Evolutionary conservation across 2,797 vertebrate species (phyloP), one percentile per base, ranked within the genome.

Genomic region (Phoeniculus purpureus): DNA sequence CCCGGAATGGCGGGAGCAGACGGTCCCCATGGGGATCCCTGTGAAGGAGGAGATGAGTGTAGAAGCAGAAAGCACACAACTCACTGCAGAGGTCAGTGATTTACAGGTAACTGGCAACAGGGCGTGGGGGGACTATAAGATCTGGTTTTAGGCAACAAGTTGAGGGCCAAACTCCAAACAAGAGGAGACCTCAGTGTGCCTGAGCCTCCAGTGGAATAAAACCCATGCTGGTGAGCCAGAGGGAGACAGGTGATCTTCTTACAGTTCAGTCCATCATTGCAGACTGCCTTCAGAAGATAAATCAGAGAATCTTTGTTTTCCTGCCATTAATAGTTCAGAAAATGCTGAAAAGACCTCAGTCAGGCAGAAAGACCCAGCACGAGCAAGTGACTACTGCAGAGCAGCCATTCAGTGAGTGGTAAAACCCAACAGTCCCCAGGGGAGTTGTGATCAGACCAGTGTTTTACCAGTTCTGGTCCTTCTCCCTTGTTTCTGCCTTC

Each of bases 31-130:
- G 81, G 94, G 96, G 18, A 64, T 93, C 22, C 34, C 89, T 0
- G 52, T n/a, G 47, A 97, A 96, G 5, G 95, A 97, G 20, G 90
- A 96, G 68, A 90, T 96, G 11, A 52, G 65, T 0, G 54, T 64
- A 14, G 91, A 96, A 71, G 93, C 32, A 1, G 91, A 96, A n/a
- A 64, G 22, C 5, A 22, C 81, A 0, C 91, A 94, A 67, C 87
- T 96, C 16, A 47, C 34, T 29, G 0, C 87, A 1, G 87, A 93
- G 56, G 77, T 87, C 68, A 58, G 47, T 79, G 79, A 54, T 50
- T 56, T 92, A 26, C 75, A 93, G 72, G 71, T 93, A 52, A 15
- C 10, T 4, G 10, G 1, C 32, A 59, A 22, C 7, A 21, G 26
- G 59, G 31, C 32, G 16, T 23, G 15, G 31, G 5, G 37, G 37